A percentile compares a stretch with the other conserved stretches of the same genome.
These are phyloP conservation scores for Candoia aspera DNA, from an alignment of 2,113 vertebrate genomes.

Conservation along the genomic window DNA sequence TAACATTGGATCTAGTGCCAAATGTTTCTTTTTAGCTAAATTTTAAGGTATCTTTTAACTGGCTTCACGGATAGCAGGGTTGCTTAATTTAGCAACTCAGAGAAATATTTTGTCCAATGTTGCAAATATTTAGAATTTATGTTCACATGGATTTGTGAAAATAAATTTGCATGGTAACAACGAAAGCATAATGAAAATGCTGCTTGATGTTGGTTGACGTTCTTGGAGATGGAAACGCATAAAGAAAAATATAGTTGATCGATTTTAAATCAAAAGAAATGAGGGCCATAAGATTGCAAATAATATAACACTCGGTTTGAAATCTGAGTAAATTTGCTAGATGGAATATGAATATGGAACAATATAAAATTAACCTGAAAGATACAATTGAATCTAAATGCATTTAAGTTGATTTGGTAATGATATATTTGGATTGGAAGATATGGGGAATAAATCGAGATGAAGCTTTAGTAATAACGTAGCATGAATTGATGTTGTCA, in stretches of 20 bases:
- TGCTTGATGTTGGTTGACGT: not conserved
- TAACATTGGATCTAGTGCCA: too few relatives aligned
- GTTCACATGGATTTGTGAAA: not conserved
- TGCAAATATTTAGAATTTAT: not conserved
- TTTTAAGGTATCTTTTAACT: not conserved
- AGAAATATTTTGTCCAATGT: not conserved
- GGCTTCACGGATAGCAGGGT: too few relatives aligned
- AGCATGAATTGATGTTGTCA: not conserved
- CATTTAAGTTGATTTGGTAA: slow-evolving; percentile 17
- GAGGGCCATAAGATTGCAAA: not conserved
- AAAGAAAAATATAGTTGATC: slow-evolving; percentile 4
- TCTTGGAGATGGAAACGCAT: slow-evolving; percentile 5
- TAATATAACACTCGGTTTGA: slow-evolving; percentile 20
- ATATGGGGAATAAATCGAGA: not conserved
- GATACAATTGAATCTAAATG: slow-evolving; percentile 7
- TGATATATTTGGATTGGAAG: slow-evolving; percentile 24
- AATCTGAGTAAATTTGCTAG: not conserved
- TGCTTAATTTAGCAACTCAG: not conserved
- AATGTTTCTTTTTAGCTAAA: not conserved
- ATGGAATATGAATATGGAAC: slow-evolving; percentile 8
- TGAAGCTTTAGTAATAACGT: not conserved
- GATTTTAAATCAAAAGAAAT: slow-evolving; percentile 28
- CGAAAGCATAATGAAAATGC: slow-evolving; percentile 9
- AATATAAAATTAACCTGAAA: slow-evolving; percentile 31
- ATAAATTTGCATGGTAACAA: not conserved